phyloP scores from a whole-genome alignment of 2,113 vertebrate genomes.

The Rhinopithecus roxellana region DNA sequence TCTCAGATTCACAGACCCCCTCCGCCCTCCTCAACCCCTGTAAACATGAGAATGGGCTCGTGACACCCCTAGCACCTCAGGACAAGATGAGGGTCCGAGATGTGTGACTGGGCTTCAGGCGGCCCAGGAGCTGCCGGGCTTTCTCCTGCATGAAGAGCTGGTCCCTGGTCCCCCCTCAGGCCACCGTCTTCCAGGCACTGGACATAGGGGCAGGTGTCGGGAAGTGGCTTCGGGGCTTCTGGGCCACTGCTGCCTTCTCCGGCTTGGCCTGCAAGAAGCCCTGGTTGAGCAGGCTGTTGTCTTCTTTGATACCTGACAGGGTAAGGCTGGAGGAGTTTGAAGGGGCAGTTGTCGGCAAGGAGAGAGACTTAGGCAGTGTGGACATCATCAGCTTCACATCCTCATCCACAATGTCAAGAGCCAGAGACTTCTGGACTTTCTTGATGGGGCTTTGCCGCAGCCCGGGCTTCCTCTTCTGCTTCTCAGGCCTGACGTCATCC shows the following conservation, averaged over 20 bases:
- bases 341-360: slow-evolving; percentile 44
- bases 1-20: background rate
- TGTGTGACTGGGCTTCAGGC: slow-evolving; percentile 88
- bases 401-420: slow-evolving; percentile 93
- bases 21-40: slow-evolving; percentile 26
- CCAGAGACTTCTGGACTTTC: slow-evolving; percentile 97
- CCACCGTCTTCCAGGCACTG: slow-evolving; percentile 94
- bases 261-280: no score
- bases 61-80: slow-evolving; percentile 80
- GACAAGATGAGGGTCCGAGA: slow-evolving; percentile 95
- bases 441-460: slow-evolving; percentile 94
- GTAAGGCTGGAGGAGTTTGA: no score
- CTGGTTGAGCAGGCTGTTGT: no score
- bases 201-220: slow-evolving; percentile 83
- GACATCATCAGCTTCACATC: slow-evolving; percentile 81
- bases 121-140: slow-evolving; percentile 91
- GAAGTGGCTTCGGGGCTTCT: no score
- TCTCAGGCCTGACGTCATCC: slow-evolving; percentile 87
- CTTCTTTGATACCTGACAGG: no score
- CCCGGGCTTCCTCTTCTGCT: slow-evolving; percentile 89
- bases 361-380: slow-evolving; percentile 76
- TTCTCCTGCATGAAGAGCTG: slow-evolving; percentile 98
- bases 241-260: no score
- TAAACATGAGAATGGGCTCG: slow-evolving; percentile 57
- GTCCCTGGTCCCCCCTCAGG: slow-evolving; percentile 94